A percentile compares a stretch with the other conserved stretches of the same genome.
These are phyloP conservation scores for Argyresthia goedartella DNA, from an alignment of 2,888 invertebrate species.

Conservation along the genomic window DNA sequence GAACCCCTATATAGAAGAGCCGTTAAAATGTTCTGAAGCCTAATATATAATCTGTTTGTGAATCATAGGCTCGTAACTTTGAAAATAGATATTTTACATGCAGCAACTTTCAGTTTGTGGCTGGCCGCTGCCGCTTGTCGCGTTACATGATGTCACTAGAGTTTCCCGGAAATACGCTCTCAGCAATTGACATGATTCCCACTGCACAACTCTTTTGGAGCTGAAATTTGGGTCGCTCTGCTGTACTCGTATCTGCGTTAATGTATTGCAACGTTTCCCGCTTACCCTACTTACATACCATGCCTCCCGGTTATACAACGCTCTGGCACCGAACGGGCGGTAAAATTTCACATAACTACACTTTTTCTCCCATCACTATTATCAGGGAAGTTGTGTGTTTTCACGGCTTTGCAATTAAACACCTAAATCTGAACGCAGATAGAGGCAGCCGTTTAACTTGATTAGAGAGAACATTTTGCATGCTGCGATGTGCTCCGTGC, in stretches of 20 bases:
- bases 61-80: background rate
- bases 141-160: too few relatives aligned
- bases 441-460: slow-evolving; percentile 1
- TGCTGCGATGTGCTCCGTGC: slow-evolving; percentile 12
- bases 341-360: background rate
- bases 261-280: slow-evolving; percentile 20
- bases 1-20: background rate
- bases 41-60: background rate
- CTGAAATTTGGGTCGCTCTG: slow-evolving; percentile 23
- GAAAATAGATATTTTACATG: background rate
- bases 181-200: slow-evolving; percentile 41
- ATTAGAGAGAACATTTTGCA: too few relatives aligned
- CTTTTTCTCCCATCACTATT: too few relatives aligned
- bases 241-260: slow-evolving; percentile 17
- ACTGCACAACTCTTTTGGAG: slow-evolving; percentile 13
- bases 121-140: too few relatives aligned
- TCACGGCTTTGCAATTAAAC: background rate
- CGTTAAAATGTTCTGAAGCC: background rate
- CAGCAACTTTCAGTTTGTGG: too few relatives aligned
- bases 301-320: slow-evolving; percentile 2
- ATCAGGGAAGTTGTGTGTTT: too few relatives aligned
- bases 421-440: background rate
- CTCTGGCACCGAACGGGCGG: background rate
- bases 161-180: slow-evolving; percentile 41
- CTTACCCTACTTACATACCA: slow-evolving; percentile 23